These are phyloP conservation scores for Drosophila mimetica DNA, from an alignment of 2,888 invertebrate species.

Conservation along the genomic window DNA sequence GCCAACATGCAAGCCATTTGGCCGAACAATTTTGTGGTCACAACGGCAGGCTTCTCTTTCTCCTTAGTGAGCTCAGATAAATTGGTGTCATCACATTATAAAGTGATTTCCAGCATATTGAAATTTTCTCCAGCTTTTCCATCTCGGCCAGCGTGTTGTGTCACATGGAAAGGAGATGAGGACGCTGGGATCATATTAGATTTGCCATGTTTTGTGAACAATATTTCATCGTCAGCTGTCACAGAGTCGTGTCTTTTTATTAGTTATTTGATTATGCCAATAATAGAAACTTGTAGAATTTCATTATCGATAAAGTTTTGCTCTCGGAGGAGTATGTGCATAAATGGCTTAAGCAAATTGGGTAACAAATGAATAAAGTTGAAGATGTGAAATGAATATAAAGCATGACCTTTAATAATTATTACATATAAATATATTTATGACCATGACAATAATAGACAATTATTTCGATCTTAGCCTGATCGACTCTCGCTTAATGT, in stretches of 20 bases:
- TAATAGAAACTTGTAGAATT: constrained; percentile 74
- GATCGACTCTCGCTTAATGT: constrained; percentile 42
- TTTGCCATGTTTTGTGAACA: constrained; percentile 63
- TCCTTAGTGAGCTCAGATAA: constrained; percentile 71
- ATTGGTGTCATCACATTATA: constrained; percentile 84
- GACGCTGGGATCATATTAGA: constrained; percentile 45
- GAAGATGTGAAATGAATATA: constrained; percentile 12
- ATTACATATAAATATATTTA: not conserved
- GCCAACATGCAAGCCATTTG: constrained; percentile 27
- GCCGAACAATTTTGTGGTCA: constrained; percentile 16
- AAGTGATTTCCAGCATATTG: constrained; percentile 83
- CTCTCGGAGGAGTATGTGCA: constrained; percentile 23
- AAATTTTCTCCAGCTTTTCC: constrained; percentile 70
- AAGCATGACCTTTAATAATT: not conserved
- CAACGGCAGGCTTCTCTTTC: constrained; percentile 1
- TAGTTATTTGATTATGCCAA: constrained; percentile 77
- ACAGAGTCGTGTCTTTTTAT: constrained; percentile 53
- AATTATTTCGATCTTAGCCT: constrained; percentile 43
- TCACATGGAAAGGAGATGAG: constrained; percentile 26
- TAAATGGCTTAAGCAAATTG: constrained; percentile 49
- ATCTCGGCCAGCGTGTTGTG: constrained; percentile 27
- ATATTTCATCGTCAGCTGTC: constrained; percentile 77
- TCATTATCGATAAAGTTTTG: constrained; percentile 75
- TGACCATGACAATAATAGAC: constrained; percentile 2
- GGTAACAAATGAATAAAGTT: constrained; percentile 31